Evolutionary conservation across 2,113 vertebrate species (phyloP), one percentile per base, ranked within the genome.

Genomic region (Ramphastos sulfuratus): DNA sequence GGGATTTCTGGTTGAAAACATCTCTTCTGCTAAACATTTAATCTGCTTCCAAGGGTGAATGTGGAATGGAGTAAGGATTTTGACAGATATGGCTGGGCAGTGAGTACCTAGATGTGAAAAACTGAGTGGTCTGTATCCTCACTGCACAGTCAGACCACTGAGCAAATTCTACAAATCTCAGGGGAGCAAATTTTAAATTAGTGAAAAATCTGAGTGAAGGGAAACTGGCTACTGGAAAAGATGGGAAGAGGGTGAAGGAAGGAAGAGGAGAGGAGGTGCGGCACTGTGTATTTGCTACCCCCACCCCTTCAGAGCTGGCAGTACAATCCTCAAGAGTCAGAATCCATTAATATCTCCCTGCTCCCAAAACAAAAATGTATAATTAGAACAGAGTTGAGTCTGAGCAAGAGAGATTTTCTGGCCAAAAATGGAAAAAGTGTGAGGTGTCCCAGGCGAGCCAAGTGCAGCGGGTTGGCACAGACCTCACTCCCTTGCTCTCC

Each of bases 361-460:
- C 81, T 96, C 95, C 95, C 97, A 97, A 96, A 96, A 96, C 90
- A 97, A 97, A 98, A 97, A 97, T 97, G 96, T 97, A 97, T 97
- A 97, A 98, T 98, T 98, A 98, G 97, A 98, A 98, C 97, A 96
- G 94, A 97, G 97, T 86, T 10, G 75, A 94, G 95, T 93, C 97
- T 96, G 95, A 96, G 95, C 17, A 70, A 94, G 97, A 96, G 97
- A 97, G 97, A 95, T 96, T 96, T 97, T 98, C 97, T 98, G 97
- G 97, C 98, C 98, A 97, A 98, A 98, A 98, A 98, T 98, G 98
- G 98, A 97, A 98, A 97, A 98, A 98, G 97, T 95, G 97, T 95
- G 96, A 97, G 97, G 97, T 97, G 97, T 97, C 97, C 97, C 97
- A 97, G 96, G 96, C 96, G 89, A 97, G 98, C 96, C 96, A 97